Base-by-base conservation (phyloP, 2,888 invertebrate genomes). In the Agrochola circellaris region DNA sequence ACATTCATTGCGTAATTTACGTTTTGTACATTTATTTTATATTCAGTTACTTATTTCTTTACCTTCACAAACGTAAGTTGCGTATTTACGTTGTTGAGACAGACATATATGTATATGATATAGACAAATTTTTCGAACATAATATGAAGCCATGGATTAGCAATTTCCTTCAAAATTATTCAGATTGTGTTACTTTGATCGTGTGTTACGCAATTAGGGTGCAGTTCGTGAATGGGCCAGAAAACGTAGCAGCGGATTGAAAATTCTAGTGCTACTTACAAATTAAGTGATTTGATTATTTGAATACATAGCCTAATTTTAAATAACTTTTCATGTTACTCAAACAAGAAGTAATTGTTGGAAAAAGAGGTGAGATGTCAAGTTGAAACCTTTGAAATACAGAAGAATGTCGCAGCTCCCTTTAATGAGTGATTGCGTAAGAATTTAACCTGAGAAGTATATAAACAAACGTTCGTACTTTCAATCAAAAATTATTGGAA, bases 341-440 rank as follows among this genome's bases (percentile, higher is more conserved):
- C n/a, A 68, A 67, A 67, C 30, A 69, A 69, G 51, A 67, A 23
- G 51, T 34, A 15, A 34, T 34, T 62, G 34, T 26, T 45, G 69
- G 8, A 26, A 38, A 71, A 69, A 38, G 7, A 20, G 23, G 13
- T 23, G 26, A 13, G 4, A 1, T 13, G 13, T 20, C 26, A 48
- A 9, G 15, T 5, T 48, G 20, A 48, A 67, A 67, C 30, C 51
- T 48, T 30, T 51, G 48, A 48, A 48, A 48, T 67, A 48, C 26
- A 30, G 13, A 23, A 30, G 26, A 67, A 67, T 67, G 48, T 15
- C 48, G 9, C 15, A 23, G 9, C 30, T 67, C 48, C 48, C 30
- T 45, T 30, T 45, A 30, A 17, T 4, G 23, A 45, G 45, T 11
- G 15, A 45, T 48, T 64, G 30, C 34, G n/a, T 64, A 71, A 45